Conservation (phyloP, 2,888 invertebrate species). For the Synergus gifuensis region DNA sequence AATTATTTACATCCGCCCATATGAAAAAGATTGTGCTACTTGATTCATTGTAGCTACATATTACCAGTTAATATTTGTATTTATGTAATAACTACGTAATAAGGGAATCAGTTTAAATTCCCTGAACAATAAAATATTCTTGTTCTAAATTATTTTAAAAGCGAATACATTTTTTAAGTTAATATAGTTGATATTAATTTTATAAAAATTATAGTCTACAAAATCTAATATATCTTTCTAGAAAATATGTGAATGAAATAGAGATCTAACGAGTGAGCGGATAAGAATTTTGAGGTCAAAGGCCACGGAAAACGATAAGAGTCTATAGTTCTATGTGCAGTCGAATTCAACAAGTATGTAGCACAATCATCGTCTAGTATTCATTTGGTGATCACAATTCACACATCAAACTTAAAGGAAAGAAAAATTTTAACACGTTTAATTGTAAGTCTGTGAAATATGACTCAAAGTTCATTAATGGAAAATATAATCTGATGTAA, state of each 20-base stretch:
- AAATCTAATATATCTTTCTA: not conserved
- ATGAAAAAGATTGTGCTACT: slow-evolving; percentile 57
- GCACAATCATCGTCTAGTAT: not conserved
- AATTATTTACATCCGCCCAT: slow-evolving; percentile 62
- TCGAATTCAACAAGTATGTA: not conserved
- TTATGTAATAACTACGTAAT: slow-evolving; percentile 12
- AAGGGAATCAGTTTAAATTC: not conserved
- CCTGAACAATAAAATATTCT: no score
- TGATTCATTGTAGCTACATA: slow-evolving; percentile 46
- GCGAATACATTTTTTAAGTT: no score
- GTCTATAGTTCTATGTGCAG: slow-evolving; percentile 12
- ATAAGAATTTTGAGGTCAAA: slow-evolving; percentile 5
- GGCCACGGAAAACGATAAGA: slow-evolving; percentile 18
- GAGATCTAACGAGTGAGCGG: not conserved
- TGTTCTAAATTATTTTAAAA: no score
- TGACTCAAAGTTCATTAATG: not conserved
- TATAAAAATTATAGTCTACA: not conserved
- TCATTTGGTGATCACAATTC: not conserved
- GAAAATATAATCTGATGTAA: not conserved
- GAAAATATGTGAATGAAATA: not conserved
- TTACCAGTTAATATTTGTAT: slow-evolving; percentile 9
- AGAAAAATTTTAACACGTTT: not conserved
- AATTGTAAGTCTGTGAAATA: not conserved
- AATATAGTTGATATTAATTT: not conserved
- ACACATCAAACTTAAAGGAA: not conserved